Conservation (phyloP, 2,797 vertebrate genomes). For the Arnoldichthys spilopterus region DNA sequence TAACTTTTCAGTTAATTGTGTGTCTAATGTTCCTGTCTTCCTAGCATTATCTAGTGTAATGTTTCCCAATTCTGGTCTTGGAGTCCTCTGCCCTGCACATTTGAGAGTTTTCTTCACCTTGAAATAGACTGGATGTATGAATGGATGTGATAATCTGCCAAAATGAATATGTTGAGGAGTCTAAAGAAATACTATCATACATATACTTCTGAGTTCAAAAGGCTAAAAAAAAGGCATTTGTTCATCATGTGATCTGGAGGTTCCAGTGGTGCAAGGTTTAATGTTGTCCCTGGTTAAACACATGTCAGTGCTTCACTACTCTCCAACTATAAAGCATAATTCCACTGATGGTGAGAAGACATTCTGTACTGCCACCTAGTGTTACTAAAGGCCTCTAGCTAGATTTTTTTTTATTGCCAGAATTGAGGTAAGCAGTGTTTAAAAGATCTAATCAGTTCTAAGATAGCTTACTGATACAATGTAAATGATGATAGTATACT, state of each 20-base stretch:
- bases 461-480: not conserved
- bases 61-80: too few species aligned
- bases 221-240: not conserved
- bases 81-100: not conserved
- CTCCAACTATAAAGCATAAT: not conserved
- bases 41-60: too few species aligned
- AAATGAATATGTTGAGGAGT: not conserved
- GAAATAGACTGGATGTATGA: not conserved
- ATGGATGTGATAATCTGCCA: not conserved
- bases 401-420: not conserved
- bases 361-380: conserved; percentile 47
- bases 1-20: too few species aligned
- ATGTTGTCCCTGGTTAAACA: not conserved
- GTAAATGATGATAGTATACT: too few species aligned
- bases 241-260: not conserved
- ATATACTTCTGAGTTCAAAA: not conserved
- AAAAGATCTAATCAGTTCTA: not conserved
- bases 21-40: too few species aligned
- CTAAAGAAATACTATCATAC: not conserved
- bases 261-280: not conserved
- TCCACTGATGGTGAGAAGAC: not conserved
- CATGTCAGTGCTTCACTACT: not conserved
- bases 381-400: not conserved
- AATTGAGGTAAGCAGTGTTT: not conserved
- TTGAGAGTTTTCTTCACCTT: not conserved